Evolutionary conservation across 2,797 vertebrate genomes (phyloP), one percentile per base, ranked within the genome.

Genomic region (Stomatorhinus walkeri): DNA sequence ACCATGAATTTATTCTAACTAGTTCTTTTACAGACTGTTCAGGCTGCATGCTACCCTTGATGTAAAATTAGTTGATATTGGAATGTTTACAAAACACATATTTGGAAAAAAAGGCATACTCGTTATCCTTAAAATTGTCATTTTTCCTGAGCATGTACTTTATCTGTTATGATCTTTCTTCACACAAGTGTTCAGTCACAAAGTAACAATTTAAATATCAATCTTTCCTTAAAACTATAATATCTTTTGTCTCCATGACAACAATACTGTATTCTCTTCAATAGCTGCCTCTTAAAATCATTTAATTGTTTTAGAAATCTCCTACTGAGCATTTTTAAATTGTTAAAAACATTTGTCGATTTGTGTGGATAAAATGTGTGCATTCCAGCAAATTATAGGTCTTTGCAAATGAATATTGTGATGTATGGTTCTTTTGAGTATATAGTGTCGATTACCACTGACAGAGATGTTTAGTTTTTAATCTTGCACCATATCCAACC

Each of bases 111-210:
- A 61, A 61, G 85, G 19, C 16, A 8, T 84, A 9, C 8, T 88
- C 8, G 28, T 43, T 28, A 61, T 88, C 7, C 54, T 59, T 88
- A 88, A 83, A 88, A 64, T 14, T 5, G 85, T 40, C 36, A 51
- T 4, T 16, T 59, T 61, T 84, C 9, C 22, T 91, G 89, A 87
- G 59, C 88, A 91, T 90, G 90, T 88, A 90, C 87, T 90, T 90
- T 87, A 88, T 87, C 89, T 89, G 87, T 89, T 85, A 90, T 91
- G 89, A 91, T 92, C 90, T 90, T 87, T 91, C 51, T 89, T 88
- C 88, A 87, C 88, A 90, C 89, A 64, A 56, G 86, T 48, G 9
- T 64, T 87, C 84, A 52, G 48, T 86, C 36, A 64, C 86, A 64
- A 64, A 43, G 72, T 43, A 79, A 87, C 56, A 87, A 36, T 59